phyloP scores from a whole-genome alignment of 2,888 invertebrate species.

The Cloeon dipterum region DNA sequence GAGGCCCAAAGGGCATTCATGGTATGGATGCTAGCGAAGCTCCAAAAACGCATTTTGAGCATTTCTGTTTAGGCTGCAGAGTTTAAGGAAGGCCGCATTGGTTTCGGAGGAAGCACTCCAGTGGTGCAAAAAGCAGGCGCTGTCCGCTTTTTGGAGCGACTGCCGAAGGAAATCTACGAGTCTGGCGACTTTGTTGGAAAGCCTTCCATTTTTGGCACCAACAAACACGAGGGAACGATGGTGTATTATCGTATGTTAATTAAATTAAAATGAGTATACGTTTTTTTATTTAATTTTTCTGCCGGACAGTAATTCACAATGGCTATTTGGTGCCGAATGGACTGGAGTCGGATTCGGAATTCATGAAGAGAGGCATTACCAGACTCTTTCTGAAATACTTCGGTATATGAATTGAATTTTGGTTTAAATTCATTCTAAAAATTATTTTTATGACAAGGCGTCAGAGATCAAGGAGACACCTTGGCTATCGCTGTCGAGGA shows the following conservation, averaged over 20 bases:
- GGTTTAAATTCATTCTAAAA: too few relatives aligned
- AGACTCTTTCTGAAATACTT: too few relatives aligned
- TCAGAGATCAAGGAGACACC: too few relatives aligned
- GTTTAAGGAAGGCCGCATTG: constrained; percentile 2
- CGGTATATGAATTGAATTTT: too few relatives aligned
- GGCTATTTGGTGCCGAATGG: not conserved
- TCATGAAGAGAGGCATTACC: too few relatives aligned
- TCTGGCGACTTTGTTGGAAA: constrained; percentile 8
- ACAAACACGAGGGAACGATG: constrained; percentile 4
- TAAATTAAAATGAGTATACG: not conserved
- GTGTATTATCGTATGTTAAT: not conserved
- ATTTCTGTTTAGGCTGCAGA: constrained; percentile 2
- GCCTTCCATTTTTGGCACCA: constrained; percentile 2
- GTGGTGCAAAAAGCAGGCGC: constrained; percentile 13
- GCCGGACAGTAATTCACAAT: not conserved
- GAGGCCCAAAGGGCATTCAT: constrained; percentile 1
- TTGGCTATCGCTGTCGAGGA: too few relatives aligned
- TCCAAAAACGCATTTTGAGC: too few relatives aligned
- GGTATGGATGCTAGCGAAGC: too few relatives aligned
- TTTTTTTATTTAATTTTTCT: not conserved
- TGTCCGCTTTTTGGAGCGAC: constrained; percentile 11
- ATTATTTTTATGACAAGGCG: too few relatives aligned
- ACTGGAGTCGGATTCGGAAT: too few relatives aligned
- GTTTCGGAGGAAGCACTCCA: constrained; percentile 13
- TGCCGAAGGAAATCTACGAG: constrained; percentile 11